Base-by-base conservation (phyloP, 2,888 invertebrate species). In the Drosophila prostipennis region DNA sequence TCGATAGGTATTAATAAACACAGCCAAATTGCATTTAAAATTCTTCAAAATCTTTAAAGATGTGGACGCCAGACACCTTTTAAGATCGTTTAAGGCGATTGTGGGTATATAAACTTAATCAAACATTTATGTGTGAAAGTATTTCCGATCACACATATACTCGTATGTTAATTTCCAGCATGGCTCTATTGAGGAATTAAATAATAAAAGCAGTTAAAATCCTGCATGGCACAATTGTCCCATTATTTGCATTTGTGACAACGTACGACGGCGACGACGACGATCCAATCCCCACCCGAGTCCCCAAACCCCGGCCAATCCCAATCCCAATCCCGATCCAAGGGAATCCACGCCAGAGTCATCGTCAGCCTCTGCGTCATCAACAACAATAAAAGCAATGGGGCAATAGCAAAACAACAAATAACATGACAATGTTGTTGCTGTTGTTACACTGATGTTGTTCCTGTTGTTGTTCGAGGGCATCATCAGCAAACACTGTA, bases 171-270 rank as follows among this genome's bases (percentile, higher is more conserved):
- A 42, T 19, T 61, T 42, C 55, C 68, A 55, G 53, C 37, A 54
- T 59, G 39, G 39, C 58, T 70, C 65, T 77, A 80, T 77, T 77
- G 67, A 79, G 67, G 54, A 69, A 72, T 89, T 85, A 88, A 89
- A 90, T 87, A 80, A 83, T 85, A 88, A 85, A 88, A 77, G 73
- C 74, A 79, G 78, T 79, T 78, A 80, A 75, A 78, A 78, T 16
- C 77, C 74, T 77, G 80, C 77, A 80, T 57, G 78, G 83, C 77
- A 87, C 86, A 87, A 90, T 87, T 87, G 79, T 85, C 84, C 89
- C 89, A 89, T 90, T 90, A 90, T 90, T 90, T 90, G 90, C 90
- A 90, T 90, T 89, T 90, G 90, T 85, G 90, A 90, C 90, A 89
- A 77, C 77, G 65, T 53, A 46, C 74, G 36, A 48, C 45, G 51